Evolutionary conservation across 2,113 vertebrate genomes (phyloP).

Genomic region (Gulo gulo): DNA sequence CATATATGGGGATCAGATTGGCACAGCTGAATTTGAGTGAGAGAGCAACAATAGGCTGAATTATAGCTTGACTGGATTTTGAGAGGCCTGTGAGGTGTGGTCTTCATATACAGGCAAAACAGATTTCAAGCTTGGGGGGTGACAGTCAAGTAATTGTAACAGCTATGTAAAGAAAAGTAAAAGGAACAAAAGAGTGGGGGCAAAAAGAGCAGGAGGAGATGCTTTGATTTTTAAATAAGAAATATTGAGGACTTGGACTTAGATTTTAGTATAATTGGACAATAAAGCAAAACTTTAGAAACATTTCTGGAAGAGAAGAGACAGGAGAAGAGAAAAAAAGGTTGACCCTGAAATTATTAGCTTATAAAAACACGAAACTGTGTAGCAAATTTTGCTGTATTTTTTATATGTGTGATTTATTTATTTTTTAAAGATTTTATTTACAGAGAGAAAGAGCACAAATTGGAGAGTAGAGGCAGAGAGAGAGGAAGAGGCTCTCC

Average conservation of each 20-base stretch:
- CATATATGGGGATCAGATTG: background rate
- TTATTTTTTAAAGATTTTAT: background rate
- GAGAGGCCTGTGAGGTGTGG: accelerated
- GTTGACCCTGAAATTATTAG: background rate
- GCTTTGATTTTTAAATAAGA: background rate
- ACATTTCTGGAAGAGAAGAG: background rate
- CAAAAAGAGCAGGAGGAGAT: background rate
- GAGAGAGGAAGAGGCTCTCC: background rate
- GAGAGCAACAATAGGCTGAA: accelerated
- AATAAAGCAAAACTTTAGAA: background rate
- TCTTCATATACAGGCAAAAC: background rate
- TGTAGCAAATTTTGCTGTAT: background rate
- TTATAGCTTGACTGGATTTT: background rate
- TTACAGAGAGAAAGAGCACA: background rate
- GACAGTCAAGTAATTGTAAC: background rate
- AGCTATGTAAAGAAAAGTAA: background rate
- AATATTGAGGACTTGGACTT: background rate
- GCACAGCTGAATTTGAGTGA: background rate
- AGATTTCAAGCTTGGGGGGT: background rate
- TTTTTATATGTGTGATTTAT: background rate
- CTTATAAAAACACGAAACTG: background rate
- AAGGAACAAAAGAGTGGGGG: background rate
- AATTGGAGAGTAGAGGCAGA: background rate
- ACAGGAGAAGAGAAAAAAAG: background rate
- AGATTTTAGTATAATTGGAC: background rate